A percentile compares a stretch with the other conserved stretches of the same genome.
Evolutionary conservation across 1,140 invertebrate species (phyloP).

Genomic region (Dufourea novaeangliae): DNA sequence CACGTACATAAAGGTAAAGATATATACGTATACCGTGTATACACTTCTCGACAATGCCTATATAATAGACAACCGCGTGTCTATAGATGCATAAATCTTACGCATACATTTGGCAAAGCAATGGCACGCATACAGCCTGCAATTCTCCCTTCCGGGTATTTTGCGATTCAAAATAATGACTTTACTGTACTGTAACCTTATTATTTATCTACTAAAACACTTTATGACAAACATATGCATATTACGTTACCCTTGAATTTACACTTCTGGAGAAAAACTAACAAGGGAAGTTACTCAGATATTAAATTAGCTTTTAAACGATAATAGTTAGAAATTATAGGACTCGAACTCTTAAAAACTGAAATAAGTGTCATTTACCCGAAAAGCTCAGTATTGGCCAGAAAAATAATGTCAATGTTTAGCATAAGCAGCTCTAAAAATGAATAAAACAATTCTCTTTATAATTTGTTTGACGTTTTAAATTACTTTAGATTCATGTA

Average conservation of each 20-base stretch:
- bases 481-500: too few relatives aligned
- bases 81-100: slow-evolving; percentile 30
- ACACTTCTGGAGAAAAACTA: too few relatives aligned
- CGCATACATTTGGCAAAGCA: slow-evolving; percentile 9
- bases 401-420: too few relatives aligned
- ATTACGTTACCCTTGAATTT: background rate
- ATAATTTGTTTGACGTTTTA: too few relatives aligned
- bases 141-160: background rate
- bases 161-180: background rate
- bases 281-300: too few relatives aligned
- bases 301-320: too few relatives aligned
- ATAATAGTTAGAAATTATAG: too few relatives aligned
- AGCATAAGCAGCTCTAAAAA: too few relatives aligned
- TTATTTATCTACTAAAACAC: background rate
- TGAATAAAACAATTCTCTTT: too few relatives aligned
- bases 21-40: background rate
- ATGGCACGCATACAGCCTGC: background rate
- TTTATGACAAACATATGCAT: background rate
- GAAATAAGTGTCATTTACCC: too few relatives aligned
- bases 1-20: slow-evolving; percentile 13
- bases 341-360: too few relatives aligned
- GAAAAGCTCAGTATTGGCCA: too few relatives aligned
- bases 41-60: slow-evolving; percentile 25
- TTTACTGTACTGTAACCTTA: background rate
- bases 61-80: slow-evolving; percentile 24